These are phyloP conservation scores for Caenorhabditis remanei DNA, from an alignment of 1,140 invertebrate species.

Conservation along the genomic window DNA sequence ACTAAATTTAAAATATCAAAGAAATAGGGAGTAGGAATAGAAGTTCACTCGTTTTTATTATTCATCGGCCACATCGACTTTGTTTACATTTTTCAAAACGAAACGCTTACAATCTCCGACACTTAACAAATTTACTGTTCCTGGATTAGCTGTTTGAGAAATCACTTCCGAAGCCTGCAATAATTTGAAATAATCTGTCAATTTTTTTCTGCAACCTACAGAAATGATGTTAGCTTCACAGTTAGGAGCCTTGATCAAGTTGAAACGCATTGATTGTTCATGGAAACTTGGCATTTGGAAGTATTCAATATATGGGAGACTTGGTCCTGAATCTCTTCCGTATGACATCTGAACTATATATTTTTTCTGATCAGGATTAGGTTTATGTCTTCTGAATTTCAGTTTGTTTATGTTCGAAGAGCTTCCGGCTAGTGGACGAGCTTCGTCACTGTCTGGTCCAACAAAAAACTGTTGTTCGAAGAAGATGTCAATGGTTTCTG, in stretches of 20 bases:
- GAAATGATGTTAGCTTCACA: constrained; percentile 5
- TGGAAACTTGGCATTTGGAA: neutral
- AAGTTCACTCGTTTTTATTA: too few species aligned
- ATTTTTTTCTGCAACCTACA: neutral
- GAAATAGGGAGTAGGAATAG: too few species aligned
- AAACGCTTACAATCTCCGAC: too few species aligned
- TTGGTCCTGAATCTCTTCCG: neutral
- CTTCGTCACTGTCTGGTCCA: constrained; percentile 24
- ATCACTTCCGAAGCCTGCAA: too few species aligned
- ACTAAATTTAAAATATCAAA: too few species aligned
- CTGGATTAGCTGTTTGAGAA: too few species aligned
- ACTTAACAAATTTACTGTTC: too few species aligned
- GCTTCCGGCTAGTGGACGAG: constrained; percentile 8
- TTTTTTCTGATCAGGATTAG: neutral
- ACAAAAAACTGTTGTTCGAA: constrained; percentile 32
- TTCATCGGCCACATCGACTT: too few species aligned
- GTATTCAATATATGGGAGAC: neutral
- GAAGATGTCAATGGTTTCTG: constrained; percentile 7
- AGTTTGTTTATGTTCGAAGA: neutral
- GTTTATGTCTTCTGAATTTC: neutral
- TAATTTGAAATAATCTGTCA: too few species aligned
- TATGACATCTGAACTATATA: neutral
- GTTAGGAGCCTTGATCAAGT: constrained; percentile 3
- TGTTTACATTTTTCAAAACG: too few species aligned
- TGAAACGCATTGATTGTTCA: neutral